A percentile compares a stretch with the other conserved stretches of the same genome.
Evolutionary conservation across 1,140 invertebrate genomes (phyloP).

Genomic region (Pantala flavescens): DNA sequence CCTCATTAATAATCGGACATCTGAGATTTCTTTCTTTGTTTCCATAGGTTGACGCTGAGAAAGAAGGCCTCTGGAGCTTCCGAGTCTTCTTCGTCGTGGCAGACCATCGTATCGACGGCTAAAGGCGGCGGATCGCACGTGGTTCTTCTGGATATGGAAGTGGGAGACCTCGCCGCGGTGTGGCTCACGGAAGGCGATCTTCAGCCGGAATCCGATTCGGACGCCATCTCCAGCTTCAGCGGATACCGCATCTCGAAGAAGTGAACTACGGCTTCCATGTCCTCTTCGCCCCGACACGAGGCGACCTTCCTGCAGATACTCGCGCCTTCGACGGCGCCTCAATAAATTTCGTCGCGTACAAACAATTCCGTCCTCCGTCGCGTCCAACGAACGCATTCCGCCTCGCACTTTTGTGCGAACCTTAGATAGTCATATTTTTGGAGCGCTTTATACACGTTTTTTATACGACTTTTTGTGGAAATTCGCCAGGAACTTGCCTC

Average conservation of each 20-base stretch:
- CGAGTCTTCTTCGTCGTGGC: conserved; percentile 27
- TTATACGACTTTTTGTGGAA: too few species aligned
- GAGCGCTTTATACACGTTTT: too few species aligned
- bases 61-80: conserved; percentile 32
- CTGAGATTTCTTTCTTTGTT: too few species aligned
- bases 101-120: conserved; percentile 28
- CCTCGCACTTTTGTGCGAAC: not conserved
- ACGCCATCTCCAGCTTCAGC: conserved; percentile 31
- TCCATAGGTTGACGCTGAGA: conserved; percentile 31
- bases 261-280: conserved; percentile 23
- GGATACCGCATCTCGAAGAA: conserved; percentile 37
- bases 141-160: conserved; percentile 33
- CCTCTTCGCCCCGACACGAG: conserved; percentile 5
- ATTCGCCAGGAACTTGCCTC: not conserved
- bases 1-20: too few species aligned
- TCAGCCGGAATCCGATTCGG: conserved; percentile 22
- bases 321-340: too few species aligned
- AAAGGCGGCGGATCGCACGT: conserved; percentile 34
- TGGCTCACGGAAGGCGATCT: conserved; percentile 34
- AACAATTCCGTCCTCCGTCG: not conserved
- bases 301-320: too few species aligned
- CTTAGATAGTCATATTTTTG: not conserved
- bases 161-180: conserved; percentile 35
- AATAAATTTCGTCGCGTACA: too few species aligned
- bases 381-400: not conserved